A percentile compares a stretch with the other conserved stretches of the same genome.
These are phyloP conservation scores for Cephus runcator DNA, from an alignment of 2,888 invertebrate species.

Conservation along the genomic window DNA sequence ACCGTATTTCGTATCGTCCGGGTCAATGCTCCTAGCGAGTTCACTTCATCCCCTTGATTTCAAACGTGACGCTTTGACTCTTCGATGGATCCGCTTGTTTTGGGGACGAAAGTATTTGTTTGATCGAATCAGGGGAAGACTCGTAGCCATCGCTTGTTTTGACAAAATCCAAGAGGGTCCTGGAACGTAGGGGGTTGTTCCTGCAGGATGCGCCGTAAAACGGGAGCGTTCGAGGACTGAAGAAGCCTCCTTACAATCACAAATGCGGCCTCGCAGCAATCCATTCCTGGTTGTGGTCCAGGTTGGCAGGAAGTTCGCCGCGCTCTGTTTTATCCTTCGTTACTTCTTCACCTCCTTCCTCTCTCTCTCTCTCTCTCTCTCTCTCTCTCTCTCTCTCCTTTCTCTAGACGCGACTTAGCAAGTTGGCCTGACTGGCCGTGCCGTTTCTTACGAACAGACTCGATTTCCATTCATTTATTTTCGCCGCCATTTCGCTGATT, in stretches of 20 bases:
- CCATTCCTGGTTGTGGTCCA: constrained; percentile 40
- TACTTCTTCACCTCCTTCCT: background rate
- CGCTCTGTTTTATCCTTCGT: background rate
- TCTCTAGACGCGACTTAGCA: no score
- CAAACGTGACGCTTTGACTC: no score
- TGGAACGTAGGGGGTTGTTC: background rate
- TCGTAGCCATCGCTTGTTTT: background rate
- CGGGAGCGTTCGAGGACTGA: background rate
- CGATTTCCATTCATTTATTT: constrained; percentile 63
- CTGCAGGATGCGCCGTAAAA: background rate
- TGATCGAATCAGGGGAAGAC: no score
- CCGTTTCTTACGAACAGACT: constrained; percentile 48
- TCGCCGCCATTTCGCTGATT: constrained; percentile 63
- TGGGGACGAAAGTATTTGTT: background rate
- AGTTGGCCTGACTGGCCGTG: constrained; percentile 1
- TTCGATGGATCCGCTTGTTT: background rate
- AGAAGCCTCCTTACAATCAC: constrained; percentile 54
- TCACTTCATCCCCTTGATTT: no score
- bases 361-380: no score
- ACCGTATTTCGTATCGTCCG: no score
- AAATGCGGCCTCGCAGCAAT: constrained; percentile 54
- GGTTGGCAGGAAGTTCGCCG: constrained; percentile 32
- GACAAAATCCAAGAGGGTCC: background rate
- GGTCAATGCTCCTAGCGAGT: no score
- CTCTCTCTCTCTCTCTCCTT: no score